Evolutionary conservation across 2,888 invertebrate genomes (phyloP), one percentile per base, ranked within the genome.

Genomic region (Drosophila quinaria): DNA sequence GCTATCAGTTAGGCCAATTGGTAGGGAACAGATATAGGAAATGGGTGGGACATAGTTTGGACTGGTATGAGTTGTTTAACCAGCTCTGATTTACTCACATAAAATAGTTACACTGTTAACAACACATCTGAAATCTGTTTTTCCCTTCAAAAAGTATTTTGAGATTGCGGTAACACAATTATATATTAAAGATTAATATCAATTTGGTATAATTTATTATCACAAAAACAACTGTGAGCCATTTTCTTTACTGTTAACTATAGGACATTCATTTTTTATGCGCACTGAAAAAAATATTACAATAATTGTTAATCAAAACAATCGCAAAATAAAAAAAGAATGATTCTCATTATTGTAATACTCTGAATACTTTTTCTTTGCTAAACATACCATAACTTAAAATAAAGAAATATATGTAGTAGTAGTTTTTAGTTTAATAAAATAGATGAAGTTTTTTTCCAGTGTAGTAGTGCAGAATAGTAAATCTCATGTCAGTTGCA

Each of bases 1-100:
- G 46, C 66, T 67, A 58, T 69, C 69, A 70, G 70, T 83, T 77
- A 59, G 74, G 71, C 64, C 82, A 81, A 80, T 82, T 81, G 54
- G 13, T 8, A 13, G 17, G 29, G 10, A 44, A 8, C 9, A 31
- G 4, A 29, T 5, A 31, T 31, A 15, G 9, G 39, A 1, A 31
- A 31, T 13, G 39, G 15, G 41, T 9, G 29, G 25, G 29, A 25
- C 10, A n/a, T 31, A 46, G 15, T 47, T 3, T 64, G 46, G 11
- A n/a, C 22, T 35, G 47, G 33, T 19, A 31, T 41, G 56, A 4
- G 29, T 19, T 41, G 47, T 25, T 3, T 15, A 44, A 58, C 49
- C 29, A 39, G 44, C 51, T 22, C 25, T 66, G 4, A 29, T 15
- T n/a, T 1, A 22, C 22, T 39, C 37, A 10, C n/a, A 51, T n/a